Conservation (phyloP, 2,113 vertebrate species). For the Amblyopsis rosae region DNA sequence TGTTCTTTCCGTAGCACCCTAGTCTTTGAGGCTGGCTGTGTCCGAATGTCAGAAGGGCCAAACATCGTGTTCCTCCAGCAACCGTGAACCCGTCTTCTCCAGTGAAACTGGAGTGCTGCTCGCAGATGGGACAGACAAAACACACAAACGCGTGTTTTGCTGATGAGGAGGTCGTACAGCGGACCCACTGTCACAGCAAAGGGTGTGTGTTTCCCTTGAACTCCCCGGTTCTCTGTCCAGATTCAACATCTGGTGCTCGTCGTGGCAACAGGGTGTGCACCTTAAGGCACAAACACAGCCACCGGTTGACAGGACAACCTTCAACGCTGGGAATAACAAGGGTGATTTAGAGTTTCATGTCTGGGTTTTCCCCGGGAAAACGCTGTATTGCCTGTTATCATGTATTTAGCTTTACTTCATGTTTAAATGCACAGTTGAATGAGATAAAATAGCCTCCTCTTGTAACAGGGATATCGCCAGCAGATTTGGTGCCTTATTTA, state of each 20-base stretch:
- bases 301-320: constrained; percentile 16
- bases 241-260: neutral
- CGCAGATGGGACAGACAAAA: constrained; percentile 56
- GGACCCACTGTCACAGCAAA: constrained; percentile 29
- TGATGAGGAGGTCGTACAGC: constrained; percentile 18
- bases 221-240: neutral
- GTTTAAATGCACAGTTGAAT: too few relatives aligned
- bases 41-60: constrained; percentile 26
- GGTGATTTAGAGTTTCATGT: too few relatives aligned
- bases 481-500: too few relatives aligned
- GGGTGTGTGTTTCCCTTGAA: constrained; percentile 10
- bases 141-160: constrained; percentile 44
- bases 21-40: constrained; percentile 51
- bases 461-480: too few relatives aligned
- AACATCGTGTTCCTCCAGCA: constrained; percentile 26
- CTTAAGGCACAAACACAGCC: constrained; percentile 14
- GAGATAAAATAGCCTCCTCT: too few relatives aligned
- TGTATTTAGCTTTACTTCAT: too few relatives aligned
- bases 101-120: constrained; percentile 11
- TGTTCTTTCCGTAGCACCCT: constrained; percentile 13
- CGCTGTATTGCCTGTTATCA: too few relatives aligned
- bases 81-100: constrained; percentile 33
- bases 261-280: constrained; percentile 32
- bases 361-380: too few relatives aligned
- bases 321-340: too few relatives aligned